These are phyloP conservation scores for Meliscaeva auricollis DNA, from an alignment of 2,888 invertebrate genomes.

Conservation along the genomic window DNA sequence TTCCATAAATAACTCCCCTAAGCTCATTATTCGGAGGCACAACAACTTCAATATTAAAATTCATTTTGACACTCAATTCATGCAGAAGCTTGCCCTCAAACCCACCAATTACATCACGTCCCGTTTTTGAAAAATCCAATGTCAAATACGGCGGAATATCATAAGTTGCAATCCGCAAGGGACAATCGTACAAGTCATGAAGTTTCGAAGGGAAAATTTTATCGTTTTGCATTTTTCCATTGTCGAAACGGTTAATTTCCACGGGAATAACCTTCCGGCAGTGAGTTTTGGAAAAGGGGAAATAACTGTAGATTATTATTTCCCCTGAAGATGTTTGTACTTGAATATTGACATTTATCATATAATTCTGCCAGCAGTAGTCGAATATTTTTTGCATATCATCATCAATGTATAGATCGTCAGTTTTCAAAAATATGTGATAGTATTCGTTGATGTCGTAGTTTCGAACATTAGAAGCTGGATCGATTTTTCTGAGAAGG, in stretches of 20 bases:
- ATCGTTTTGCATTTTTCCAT: constrained; percentile 70
- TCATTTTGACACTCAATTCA: constrained; percentile 77
- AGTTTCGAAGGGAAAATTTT: constrained; percentile 78
- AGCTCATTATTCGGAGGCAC: constrained; percentile 45
- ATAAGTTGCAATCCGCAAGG: constrained; percentile 38
- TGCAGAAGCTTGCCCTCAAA: constrained; percentile 77
- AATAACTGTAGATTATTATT: constrained; percentile 79
- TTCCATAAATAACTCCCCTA: constrained; percentile 10
- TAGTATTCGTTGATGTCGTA: constrained; percentile 80
- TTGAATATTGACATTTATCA: constrained; percentile 80
- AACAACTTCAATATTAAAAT: constrained; percentile 76
- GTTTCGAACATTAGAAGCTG: constrained; percentile 70
- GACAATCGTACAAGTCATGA: constrained; percentile 76
- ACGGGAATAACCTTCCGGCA: constrained; percentile 76
- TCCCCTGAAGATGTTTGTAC: constrained; percentile 79
- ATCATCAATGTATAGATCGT: constrained; percentile 71
- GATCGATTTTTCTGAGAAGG: constrained; percentile 78
- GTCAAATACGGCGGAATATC: constrained; percentile 29
- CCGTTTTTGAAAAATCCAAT: constrained; percentile 31
- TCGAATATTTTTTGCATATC: constrained; percentile 79
- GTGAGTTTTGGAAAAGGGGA: constrained; percentile 77
- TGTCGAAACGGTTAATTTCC: constrained; percentile 77
- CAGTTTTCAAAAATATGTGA: constrained; percentile 79
- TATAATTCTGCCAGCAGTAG: constrained; percentile 80
- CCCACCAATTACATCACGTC: constrained; percentile 50